Conservation (phyloP, 2,113 vertebrate species). For the Quiscalus mexicanus region DNA sequence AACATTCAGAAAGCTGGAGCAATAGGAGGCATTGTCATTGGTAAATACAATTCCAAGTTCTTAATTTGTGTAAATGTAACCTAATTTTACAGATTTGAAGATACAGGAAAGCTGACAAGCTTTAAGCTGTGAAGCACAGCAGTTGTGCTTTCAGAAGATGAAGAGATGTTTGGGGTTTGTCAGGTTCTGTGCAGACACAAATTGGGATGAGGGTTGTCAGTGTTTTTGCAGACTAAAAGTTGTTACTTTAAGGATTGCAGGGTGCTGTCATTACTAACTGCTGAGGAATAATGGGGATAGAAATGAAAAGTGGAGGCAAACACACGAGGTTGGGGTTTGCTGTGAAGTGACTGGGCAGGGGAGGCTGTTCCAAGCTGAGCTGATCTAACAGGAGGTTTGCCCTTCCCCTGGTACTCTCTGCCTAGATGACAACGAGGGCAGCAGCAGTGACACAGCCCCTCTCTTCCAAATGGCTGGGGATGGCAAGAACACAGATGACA, state of each 20-base stretch:
- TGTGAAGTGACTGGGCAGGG: not conserved
- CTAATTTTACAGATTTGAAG: not conserved
- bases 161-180: not conserved
- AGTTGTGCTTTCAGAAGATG: not conserved
- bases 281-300: not conserved
- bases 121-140: not conserved
- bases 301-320: not conserved
- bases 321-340: not conserved
- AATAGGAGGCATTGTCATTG: slow-evolving; percentile 95
- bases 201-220: not conserved
- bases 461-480: slow-evolving; percentile 99
- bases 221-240: not conserved
- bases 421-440: slow-evolving; percentile 96
- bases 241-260: not conserved
- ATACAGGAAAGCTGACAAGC: not conserved
- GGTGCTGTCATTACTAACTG: not conserved
- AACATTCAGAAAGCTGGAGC: slow-evolving; percentile 95
- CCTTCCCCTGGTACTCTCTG: not conserved
- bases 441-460: slow-evolving; percentile 97
- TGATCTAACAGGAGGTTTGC: not conserved
- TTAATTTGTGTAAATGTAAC: not conserved
- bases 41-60: slow-evolving; percentile 72
- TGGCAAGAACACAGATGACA: slow-evolving; percentile 92
- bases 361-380: not conserved
- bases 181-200: not conserved